Percentiles rank a stretch among this genome's conserved stretches.
Evolutionary conservation across 1,140 invertebrate species (phyloP).

Genomic region (Macrobrachium nipponense): DNA sequence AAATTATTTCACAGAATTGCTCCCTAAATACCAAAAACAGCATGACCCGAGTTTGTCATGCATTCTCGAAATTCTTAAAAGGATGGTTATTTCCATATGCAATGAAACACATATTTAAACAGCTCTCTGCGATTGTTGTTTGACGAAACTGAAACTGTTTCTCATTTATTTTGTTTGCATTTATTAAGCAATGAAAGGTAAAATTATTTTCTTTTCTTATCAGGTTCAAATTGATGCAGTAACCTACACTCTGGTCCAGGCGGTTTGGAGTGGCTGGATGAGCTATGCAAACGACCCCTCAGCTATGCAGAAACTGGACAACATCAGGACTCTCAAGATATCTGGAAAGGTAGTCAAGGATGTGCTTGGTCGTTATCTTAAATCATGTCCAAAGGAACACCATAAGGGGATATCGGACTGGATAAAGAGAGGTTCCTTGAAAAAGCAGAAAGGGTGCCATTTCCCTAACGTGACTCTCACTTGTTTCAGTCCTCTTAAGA

Average conservation of each 20-base stretch:
- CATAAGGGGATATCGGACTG: conserved; percentile 41
- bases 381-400: conserved; percentile 44
- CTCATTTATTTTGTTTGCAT: no score
- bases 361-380: conserved; percentile 43
- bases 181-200: not conserved
- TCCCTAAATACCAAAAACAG: no score
- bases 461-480: conserved; percentile 53
- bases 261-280: conserved; percentile 55
- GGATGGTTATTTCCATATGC: no score
- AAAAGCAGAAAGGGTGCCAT: conserved; percentile 1
- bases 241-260: conserved; percentile 31
- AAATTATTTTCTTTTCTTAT: not conserved
- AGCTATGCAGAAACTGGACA: conserved; percentile 48
- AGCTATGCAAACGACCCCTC: conserved; percentile 50
- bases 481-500: conserved; percentile 45
- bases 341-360: conserved; percentile 38
- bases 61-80: no score
- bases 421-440: conserved; percentile 45
- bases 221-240: conserved; percentile 36
- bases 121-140: no score
- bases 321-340: conserved; percentile 27
- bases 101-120: no score
- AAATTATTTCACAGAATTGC: no score
- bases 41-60: no score
- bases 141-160: no score